Evolutionary conservation across 2,797 vertebrate species (phyloP).

Genomic region (Manis javanica): DNA sequence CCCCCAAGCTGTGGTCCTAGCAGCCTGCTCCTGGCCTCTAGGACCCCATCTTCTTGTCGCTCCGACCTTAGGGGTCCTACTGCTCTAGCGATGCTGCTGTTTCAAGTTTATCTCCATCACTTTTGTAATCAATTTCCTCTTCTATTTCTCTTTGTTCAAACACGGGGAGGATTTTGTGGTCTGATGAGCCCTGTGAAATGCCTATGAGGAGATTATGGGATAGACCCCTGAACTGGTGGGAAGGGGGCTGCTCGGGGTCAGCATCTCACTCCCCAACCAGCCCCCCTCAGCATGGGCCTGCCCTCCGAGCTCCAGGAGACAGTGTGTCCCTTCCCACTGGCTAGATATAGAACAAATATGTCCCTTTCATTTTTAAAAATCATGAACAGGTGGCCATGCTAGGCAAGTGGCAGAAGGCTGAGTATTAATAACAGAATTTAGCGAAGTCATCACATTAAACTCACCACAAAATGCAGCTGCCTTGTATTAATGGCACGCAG

Average conservation of each 20-base stretch:
- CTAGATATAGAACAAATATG: not conserved
- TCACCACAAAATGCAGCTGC: not conserved
- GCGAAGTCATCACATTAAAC: slow-evolving; percentile 38
- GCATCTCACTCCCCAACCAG: not conserved
- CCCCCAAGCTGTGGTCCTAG: not conserved
- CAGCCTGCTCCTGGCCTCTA: not conserved
- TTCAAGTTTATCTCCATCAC: not conserved
- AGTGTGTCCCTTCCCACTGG: not conserved
- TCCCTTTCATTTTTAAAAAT: not conserved
- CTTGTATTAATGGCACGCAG: not conserved
- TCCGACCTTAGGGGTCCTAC: not conserved
- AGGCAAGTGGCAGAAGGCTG: not conserved
- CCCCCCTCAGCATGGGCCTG: accelerated
- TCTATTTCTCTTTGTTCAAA: not conserved
- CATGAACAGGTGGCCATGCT: not conserved
- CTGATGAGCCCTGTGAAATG: not conserved
- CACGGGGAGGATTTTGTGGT: not conserved
- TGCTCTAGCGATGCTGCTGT: not conserved
- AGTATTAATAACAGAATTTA: slow-evolving; percentile 51
- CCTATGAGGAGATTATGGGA: not conserved
- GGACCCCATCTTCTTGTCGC: not conserved
- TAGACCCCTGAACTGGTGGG: not conserved
- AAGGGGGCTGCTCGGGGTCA: not conserved
- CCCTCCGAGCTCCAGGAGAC: not conserved
- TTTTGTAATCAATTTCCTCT: not conserved